Conservation (phyloP, 2,888 invertebrate genomes). For the Agrypnus murinus region DNA sequence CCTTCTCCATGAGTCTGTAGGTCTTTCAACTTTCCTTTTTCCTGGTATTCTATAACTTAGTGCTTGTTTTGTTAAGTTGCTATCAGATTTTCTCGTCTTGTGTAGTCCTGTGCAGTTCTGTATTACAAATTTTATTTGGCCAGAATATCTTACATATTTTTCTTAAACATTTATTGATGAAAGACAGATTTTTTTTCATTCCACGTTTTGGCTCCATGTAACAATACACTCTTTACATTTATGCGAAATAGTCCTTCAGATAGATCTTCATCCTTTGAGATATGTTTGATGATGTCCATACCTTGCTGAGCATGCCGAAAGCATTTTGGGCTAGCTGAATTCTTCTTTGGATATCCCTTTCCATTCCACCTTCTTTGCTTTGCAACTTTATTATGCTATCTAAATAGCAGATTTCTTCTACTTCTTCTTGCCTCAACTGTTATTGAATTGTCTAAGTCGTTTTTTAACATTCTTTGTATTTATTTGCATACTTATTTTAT, state of each 20-base stretch:
- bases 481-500: background rate
- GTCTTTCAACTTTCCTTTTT: too few relatives aligned
- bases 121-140: background rate
- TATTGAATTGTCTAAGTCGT: background rate
- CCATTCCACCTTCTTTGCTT: background rate
- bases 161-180: constrained; percentile 2
- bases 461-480: constrained; percentile 1
- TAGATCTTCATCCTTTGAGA: background rate
- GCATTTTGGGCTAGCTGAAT: background rate
- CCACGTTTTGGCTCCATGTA: background rate
- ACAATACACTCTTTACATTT: background rate
- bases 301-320: background rate
- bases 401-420: too few relatives aligned
- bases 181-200: background rate
- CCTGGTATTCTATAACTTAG: background rate
- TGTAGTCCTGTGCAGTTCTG: background rate
- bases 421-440: too few relatives aligned
- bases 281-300: background rate
- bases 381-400: too few relatives aligned
- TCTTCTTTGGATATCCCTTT: background rate
- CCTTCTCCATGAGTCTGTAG: constrained; percentile 1
- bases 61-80: constrained; percentile 2
- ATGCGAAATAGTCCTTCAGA: too few relatives aligned
- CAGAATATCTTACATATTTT: background rate
- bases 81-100: background rate